Evolutionary conservation across 2,888 invertebrate genomes (phyloP), one percentile per base, ranked within the genome.

Genomic region (Tetanocera ferruginea): DNA sequence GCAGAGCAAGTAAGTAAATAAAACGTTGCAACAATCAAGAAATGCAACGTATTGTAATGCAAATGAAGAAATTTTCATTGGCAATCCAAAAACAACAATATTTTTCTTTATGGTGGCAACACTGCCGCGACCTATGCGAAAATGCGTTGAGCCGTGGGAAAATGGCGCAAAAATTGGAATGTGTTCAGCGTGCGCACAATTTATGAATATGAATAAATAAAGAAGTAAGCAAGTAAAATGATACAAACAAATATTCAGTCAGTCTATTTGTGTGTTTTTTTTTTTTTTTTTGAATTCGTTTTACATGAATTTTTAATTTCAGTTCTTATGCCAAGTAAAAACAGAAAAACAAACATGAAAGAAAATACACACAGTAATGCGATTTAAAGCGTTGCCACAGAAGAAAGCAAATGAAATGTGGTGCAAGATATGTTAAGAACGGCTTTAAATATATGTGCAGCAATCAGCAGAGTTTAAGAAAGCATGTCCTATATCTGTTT

Each of bases 131-230:
- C n/a, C 49, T 43, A 60, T 75, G 75, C 37, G 49, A 75, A 67
- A 75, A 75, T 67, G 52, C 52, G 67, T 66, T 49, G 11, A 51
- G 66, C 66, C 75, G 75, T 75, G 75, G 75, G 75, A 75, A 82
- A 85, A 83, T 82, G 55, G 75, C 81, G 70, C 78, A 81, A 80
- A 80, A 83, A 81, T 79, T 17, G 55, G 75, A 37, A 23, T 52
- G 66, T 75, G 55, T 52, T 34, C 75, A 75, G 75, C 55, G 34
- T 67, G 66, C 75, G 79, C 78, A 79, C 79, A 84, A 83, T 82
- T 83, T 85, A 85, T 86, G 85, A 85, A 85, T 86, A 85, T 85
- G 85, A 85, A 85, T 85, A 85, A 85, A 85, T 86, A 84, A 85
- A 67, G 28, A 57, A 19, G 49, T 5, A 60, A 8, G n/a, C n/a